A percentile compares a stretch with the other conserved stretches of the same genome.
These are phyloP conservation scores for Paedocypris micromegethes DNA, from an alignment of 2,797 vertebrate genomes.

Conservation along the genomic window DNA sequence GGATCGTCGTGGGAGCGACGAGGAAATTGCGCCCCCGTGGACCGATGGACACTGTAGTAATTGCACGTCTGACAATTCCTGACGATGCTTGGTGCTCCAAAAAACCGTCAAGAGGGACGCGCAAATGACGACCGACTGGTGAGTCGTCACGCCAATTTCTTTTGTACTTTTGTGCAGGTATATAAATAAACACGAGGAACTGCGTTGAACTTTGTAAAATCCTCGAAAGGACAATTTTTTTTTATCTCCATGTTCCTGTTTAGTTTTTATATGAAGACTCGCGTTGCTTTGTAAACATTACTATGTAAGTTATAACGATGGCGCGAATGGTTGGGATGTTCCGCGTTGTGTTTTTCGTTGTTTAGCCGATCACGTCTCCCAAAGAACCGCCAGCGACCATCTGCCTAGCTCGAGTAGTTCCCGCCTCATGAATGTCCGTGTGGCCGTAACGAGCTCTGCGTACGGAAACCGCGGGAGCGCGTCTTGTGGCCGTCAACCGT, in stretches of 20 bases:
- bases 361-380: conserved; percentile 25
- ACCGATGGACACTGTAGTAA: neutral
- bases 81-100: conserved; percentile 7
- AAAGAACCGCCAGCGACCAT: conserved; percentile 31
- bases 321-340: conserved; percentile 66
- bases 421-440: conserved; percentile 82
- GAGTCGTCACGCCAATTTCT: neutral
- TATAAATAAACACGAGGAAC: neutral
- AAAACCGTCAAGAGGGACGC: neutral
- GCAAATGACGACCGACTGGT: neutral
- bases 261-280: conserved; percentile 38
- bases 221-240: conserved; percentile 43
- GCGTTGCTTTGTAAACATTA: conserved; percentile 36
- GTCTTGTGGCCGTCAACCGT: conserved; percentile 21
- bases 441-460: conserved; percentile 71
- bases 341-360: conserved; percentile 53
- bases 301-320: conserved; percentile 42
- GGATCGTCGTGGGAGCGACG: no score
- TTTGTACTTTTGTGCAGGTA: conserved; percentile 16
- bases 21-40: no score
- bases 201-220: conserved; percentile 42
- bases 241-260: conserved; percentile 29
- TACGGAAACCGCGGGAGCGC: conserved; percentile 26
- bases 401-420: conserved; percentile 59
- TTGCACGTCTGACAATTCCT: neutral